phyloP scores from a whole-genome alignment of 2,797 vertebrate genomes.

The Corythornis leucogaster region DNA sequence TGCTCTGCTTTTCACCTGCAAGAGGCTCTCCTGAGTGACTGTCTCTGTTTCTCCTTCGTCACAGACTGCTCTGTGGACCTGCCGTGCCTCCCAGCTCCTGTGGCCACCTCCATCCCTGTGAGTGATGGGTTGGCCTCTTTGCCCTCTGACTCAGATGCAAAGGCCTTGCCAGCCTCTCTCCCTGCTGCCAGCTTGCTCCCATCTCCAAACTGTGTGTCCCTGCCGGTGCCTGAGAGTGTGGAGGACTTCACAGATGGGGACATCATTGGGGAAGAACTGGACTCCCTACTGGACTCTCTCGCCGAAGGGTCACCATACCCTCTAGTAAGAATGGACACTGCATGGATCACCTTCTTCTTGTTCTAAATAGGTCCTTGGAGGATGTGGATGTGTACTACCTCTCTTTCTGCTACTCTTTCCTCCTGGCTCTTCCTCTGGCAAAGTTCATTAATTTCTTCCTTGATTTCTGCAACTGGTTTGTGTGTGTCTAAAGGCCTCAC shows the following conservation, averaged over 20 bases:
- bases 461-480: background rate
- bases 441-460: background rate
- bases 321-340: constrained; percentile 51
- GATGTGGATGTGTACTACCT: background rate
- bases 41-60: constrained; percentile 57
- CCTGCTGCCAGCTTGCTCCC: constrained; percentile 78
- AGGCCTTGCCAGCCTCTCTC: constrained; percentile 73
- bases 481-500: background rate
- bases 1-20: background rate
- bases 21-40: constrained; percentile 21
- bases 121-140: constrained; percentile 78
- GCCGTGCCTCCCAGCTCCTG: constrained; percentile 86
- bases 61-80: constrained; percentile 83
- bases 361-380: background rate
- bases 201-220: constrained; percentile 75
- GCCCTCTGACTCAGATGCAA: constrained; percentile 55
- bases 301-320: constrained; percentile 74
- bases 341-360: background rate
- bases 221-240: constrained; percentile 77
- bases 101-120: constrained; percentile 78
- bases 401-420: background rate
- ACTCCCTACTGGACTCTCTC: constrained; percentile 87
- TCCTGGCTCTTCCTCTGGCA: background rate
- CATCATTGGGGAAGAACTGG: constrained; percentile 91
- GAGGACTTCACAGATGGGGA: constrained; percentile 87